Evolutionary conservation across 2,113 vertebrate genomes (phyloP).

Genomic region (Eurystomus gularis): DNA sequence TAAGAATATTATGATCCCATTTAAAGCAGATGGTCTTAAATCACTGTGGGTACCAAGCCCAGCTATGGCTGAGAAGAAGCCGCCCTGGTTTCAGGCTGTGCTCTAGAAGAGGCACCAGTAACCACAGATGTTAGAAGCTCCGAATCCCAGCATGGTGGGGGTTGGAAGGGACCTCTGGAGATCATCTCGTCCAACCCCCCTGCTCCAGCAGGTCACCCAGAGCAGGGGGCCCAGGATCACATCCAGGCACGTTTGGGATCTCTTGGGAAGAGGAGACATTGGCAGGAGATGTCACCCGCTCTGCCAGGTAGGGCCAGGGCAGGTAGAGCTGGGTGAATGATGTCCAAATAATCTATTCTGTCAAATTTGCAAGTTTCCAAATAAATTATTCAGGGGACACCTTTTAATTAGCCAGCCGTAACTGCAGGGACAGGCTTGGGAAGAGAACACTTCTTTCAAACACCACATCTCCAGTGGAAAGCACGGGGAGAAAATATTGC

Average conservation of each 20-base stretch:
- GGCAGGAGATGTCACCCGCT: not conserved
- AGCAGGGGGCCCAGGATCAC: not conserved
- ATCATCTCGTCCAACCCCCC: too few species aligned
- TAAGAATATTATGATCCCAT: not conserved
- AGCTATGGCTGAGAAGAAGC: not conserved
- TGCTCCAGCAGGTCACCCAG: not conserved
- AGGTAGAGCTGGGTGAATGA: not conserved
- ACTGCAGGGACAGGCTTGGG: not conserved
- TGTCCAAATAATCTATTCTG: not conserved
- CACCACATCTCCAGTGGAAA: not conserved
- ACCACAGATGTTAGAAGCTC: not conserved
- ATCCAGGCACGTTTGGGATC: not conserved
- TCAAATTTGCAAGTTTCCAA: not conserved
- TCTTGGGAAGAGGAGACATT: not conserved
- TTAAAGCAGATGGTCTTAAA: not conserved
- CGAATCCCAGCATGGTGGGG: not conserved
- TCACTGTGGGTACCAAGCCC: not conserved
- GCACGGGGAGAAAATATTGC: rapidly evolving
- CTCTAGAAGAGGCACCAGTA: rapidly evolving
- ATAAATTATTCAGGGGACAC: not conserved
- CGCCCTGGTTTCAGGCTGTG: rapidly evolving
- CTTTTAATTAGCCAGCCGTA: not conserved
- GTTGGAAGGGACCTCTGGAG: not conserved
- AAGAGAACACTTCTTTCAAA: not conserved
- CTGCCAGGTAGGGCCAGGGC: not conserved